phyloP scores from a whole-genome alignment of 2,113 vertebrate genomes.

The Neogobius melanostomus region DNA sequence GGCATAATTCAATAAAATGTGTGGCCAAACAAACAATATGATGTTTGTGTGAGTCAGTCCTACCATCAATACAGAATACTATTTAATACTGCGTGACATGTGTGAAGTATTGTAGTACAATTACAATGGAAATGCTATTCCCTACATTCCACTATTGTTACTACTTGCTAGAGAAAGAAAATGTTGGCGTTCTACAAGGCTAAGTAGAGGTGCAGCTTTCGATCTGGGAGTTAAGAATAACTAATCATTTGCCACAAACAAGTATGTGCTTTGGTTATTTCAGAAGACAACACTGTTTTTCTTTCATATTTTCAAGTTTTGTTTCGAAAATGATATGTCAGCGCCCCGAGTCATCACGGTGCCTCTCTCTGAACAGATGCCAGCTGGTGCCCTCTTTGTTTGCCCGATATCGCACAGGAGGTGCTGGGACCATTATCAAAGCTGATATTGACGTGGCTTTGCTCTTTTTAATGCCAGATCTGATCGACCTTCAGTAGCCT shows the following conservation, averaged over 20 bases:
- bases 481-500: slow-evolving; percentile 31
- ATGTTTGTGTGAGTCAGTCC: background rate
- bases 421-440: slow-evolving; percentile 45
- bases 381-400: slow-evolving; percentile 28
- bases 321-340: background rate
- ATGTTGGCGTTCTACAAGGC: too few relatives aligned
- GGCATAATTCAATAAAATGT: background rate
- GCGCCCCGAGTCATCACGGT: background rate
- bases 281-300: background rate
- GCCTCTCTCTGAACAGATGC: slow-evolving; percentile 4
- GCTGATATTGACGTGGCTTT: slow-evolving; percentile 37
- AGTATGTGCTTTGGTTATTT: background rate
- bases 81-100: background rate
- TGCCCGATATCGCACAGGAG: slow-evolving; percentile 42
- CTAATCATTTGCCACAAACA: background rate
- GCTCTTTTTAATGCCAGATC: slow-evolving; percentile 45
- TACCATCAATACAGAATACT: background rate
- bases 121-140: too few relatives aligned
- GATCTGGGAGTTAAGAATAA: background rate
- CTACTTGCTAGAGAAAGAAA: too few relatives aligned
- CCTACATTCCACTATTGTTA: too few relatives aligned
- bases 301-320: background rate
- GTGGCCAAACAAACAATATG: background rate
- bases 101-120: background rate
- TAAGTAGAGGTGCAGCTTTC: too few relatives aligned